phyloP scores from a whole-genome alignment of 2,888 invertebrate genomes.

The Papilio protenor region DNA sequence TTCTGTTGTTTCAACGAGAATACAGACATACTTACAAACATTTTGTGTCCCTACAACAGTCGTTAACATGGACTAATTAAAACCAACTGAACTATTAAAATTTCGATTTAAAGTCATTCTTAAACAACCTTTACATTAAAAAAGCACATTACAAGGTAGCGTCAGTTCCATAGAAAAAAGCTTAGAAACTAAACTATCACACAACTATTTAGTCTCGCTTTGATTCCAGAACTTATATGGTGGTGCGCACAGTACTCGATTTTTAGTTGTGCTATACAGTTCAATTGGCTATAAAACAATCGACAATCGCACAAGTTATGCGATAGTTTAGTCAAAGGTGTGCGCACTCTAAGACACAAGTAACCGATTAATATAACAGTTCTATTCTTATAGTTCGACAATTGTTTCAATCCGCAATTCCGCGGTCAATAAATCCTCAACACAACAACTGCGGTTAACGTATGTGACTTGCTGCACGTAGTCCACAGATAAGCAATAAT shows the following conservation, averaged over 20 bases:
- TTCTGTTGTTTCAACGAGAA: too few species aligned
- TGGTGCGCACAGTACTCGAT: too few species aligned
- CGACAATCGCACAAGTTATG: neutral
- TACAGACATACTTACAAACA: too few species aligned
- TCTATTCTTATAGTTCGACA: neutral
- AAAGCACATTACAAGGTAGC: neutral
- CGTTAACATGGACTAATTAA: too few species aligned
- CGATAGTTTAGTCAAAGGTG: too few species aligned
- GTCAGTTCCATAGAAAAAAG: neutral
- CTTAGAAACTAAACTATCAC: too few species aligned
- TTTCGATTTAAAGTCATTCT: neutral
- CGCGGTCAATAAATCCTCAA: slow-evolving; percentile 5
- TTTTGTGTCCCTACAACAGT: too few species aligned
- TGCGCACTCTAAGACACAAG: neutral
- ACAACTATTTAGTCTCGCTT: too few species aligned
- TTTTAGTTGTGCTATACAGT: too few species aligned
- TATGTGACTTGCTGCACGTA: slow-evolving; percentile 41
- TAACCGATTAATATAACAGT: neutral
- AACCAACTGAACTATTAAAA: neutral
- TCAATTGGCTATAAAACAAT: neutral
- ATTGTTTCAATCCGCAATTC: slow-evolving; percentile 24
- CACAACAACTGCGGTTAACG: slow-evolving; percentile 15
- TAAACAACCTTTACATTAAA: neutral
- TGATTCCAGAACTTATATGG: too few species aligned
- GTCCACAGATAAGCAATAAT: slow-evolving; percentile 33